Conservation (phyloP, 2,797 vertebrate species). For the Hoplostethus atlanticus region DNA sequence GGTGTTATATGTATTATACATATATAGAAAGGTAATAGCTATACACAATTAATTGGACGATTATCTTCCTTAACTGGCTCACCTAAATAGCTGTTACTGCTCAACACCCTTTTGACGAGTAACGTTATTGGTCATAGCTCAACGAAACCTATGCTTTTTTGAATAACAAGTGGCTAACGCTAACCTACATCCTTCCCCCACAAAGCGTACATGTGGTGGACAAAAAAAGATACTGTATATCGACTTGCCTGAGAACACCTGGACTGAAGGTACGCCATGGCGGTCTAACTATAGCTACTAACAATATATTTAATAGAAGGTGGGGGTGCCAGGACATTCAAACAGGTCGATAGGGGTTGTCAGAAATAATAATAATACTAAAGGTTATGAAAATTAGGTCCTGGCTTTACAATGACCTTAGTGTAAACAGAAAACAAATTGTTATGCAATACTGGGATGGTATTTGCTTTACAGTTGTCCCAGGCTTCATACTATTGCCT, state of each 20-base stretch:
- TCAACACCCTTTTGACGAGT: neutral
- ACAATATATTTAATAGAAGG: neutral
- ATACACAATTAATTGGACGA: neutral
- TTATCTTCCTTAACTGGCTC: neutral
- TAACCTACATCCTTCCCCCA: constrained; percentile 15
- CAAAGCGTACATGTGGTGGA: constrained; percentile 28
- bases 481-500: neutral
- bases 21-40: constrained; percentile 65
- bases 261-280: neutral
- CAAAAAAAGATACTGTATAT: neutral
- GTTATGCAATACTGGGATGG: neutral
- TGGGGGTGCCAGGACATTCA: neutral
- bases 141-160: constrained; percentile 12
- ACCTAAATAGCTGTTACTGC: neutral
- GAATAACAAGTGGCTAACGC: constrained; percentile 46
- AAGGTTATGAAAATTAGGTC: no score
- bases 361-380: neutral
- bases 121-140: neutral
- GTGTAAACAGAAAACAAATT: neutral
- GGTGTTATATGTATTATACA: constrained; percentile 50
- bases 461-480: neutral
- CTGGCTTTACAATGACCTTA: neutral
- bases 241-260: constrained; percentile 26
- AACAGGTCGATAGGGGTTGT: neutral
- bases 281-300: neutral